phyloP scores from a whole-genome alignment of 2,888 invertebrate genomes.

The Eupithecia insigniata region DNA sequence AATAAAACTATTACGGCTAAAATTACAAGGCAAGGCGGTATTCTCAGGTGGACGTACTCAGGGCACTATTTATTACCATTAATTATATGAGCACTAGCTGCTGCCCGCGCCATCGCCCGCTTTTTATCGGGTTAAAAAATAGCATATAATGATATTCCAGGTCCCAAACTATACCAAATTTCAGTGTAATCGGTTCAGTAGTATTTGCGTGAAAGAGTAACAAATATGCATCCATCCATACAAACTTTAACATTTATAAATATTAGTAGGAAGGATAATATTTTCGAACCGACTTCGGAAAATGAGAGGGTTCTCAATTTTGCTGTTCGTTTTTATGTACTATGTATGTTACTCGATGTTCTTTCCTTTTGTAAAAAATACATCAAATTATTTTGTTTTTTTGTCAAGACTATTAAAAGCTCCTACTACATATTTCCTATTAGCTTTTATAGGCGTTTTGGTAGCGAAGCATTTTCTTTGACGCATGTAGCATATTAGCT shows the following conservation, averaged over 20 bases:
- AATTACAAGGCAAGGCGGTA: slow-evolving; percentile 19
- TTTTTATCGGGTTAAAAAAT: no score
- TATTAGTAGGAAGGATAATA: no score
- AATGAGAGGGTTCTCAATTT: not conserved
- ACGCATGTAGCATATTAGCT: no score
- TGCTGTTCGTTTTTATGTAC: not conserved
- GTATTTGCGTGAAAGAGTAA: no score
- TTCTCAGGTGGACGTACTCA: slow-evolving; percentile 15
- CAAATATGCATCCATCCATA: no score
- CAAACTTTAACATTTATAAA: no score
- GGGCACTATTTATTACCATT: not conserved
- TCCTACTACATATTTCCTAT: not conserved
- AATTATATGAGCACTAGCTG: not conserved
- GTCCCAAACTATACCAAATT: no score
- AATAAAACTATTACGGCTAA: slow-evolving; percentile 22
- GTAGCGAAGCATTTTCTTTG: not conserved
- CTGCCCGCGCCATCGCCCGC: no score
- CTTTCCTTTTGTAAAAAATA: no score
- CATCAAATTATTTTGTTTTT: no score
- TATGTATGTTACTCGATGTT: not conserved
- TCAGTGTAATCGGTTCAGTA: no score
- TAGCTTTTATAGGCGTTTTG: not conserved
- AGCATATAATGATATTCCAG: no score
- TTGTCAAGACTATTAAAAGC: not conserved
- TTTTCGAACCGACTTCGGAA: not conserved